A percentile compares a stretch with the other conserved stretches of the same genome.
These are phyloP conservation scores for Colostygia pectinataria DNA, from an alignment of 2,888 invertebrate genomes.

Conservation along the genomic window DNA sequence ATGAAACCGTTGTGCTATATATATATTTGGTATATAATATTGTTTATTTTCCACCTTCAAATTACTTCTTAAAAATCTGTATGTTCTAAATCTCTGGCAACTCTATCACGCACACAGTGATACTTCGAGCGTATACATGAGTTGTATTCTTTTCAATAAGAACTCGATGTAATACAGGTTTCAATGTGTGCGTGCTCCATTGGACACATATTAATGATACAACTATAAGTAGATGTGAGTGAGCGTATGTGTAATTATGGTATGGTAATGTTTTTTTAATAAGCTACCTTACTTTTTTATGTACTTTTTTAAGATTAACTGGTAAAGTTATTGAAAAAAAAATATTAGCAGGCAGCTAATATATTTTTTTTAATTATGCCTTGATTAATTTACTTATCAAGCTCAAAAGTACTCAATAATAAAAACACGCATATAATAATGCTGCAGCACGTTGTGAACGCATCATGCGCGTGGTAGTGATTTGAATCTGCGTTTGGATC, in stretches of 20 bases:
- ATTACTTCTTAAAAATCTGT: slow-evolving; percentile 12
- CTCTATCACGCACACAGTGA: slow-evolving; percentile 46
- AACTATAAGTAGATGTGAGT: slow-evolving; percentile 69
- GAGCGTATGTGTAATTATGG: slow-evolving; percentile 79
- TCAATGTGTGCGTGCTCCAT: slow-evolving; percentile 54
- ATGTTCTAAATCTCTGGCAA: slow-evolving; percentile 48
- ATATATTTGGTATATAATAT: no score
- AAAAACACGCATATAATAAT: no score
- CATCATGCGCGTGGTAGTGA: no score
- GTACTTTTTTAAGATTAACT: slow-evolving; percentile 28
- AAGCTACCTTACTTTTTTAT: slow-evolving; percentile 60
- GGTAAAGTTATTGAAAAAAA: no score
- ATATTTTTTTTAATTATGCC: no score
- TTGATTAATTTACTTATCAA: no score
- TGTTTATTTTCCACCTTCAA: no score
- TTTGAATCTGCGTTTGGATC: no score
- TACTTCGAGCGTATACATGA: slow-evolving; percentile 47
- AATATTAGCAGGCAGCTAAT: no score
- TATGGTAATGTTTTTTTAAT: slow-evolving; percentile 78
- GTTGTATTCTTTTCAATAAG: slow-evolving; percentile 49
- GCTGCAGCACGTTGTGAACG: no score
- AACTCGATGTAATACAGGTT: slow-evolving; percentile 38
- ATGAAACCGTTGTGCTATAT: no score
- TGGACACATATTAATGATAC: slow-evolving; percentile 75
- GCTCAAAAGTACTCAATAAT: no score